phyloP scores from a whole-genome alignment of 2,113 vertebrate species.

The Chaetops frenatus region DNA sequence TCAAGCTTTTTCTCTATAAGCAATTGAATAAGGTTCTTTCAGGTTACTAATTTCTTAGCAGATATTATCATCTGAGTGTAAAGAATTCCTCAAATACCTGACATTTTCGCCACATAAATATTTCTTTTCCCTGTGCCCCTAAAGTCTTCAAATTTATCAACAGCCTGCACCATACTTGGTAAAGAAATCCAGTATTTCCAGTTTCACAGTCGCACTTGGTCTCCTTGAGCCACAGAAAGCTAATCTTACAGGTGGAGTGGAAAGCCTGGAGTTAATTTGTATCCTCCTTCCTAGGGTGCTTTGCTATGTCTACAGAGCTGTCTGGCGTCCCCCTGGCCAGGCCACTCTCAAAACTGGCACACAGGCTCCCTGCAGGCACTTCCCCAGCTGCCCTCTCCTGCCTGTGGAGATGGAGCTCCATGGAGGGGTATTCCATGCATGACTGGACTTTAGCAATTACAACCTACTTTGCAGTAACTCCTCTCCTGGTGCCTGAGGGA shows the following conservation, averaged over 20 bases:
- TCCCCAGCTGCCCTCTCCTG: not conserved
- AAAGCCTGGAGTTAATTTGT: not conserved
- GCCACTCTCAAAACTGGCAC: not conserved
- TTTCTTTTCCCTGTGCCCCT: not conserved
- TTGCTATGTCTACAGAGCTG: not conserved
- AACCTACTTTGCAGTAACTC: not conserved
- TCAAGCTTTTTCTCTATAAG: not conserved
- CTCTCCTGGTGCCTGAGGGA: not conserved
- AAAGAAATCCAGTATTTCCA: not conserved
- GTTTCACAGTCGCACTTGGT: not conserved
- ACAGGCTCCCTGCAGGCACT: rapidly evolving
- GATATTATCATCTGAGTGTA: not conserved
- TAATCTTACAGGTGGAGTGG: not conserved
- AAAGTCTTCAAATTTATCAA: not conserved
- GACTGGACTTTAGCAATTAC: not conserved
- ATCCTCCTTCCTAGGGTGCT: not conserved
- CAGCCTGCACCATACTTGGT: not conserved
- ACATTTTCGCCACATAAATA: not conserved
- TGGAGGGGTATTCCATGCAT: not conserved
- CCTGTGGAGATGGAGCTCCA: not conserved
- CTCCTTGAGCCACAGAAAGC: not conserved
- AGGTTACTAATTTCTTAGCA: not conserved
- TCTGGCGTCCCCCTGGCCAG: not conserved
- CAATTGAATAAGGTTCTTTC: not conserved
- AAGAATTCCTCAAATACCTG: not conserved